Evolutionary conservation across 35 echinoderm and acorn worm species (phyloP), one percentile per base, ranked within the genome.

Genomic region (Ophioderma brevispina): DNA sequence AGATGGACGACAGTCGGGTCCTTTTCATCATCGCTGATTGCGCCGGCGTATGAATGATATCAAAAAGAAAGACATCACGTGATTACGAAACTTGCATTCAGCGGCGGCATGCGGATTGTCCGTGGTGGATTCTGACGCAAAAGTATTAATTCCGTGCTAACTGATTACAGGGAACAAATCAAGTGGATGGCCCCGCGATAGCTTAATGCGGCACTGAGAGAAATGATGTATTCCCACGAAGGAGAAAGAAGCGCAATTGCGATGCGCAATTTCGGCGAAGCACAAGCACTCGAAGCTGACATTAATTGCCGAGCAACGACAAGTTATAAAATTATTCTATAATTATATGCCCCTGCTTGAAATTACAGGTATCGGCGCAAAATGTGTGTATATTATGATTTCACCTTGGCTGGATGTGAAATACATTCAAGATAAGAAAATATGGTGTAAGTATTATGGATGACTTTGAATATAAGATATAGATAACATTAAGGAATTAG

Each of bases 171-270:
- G 8, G 33, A 76, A 76, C 75, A 76, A 34, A 76, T 34, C 4
- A 76, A 76, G 33, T 76, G 75, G 75, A 76, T 76, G 25, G 75
- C 25, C 3, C 75, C 25, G 75, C 25, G 75, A 76, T 34, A 31
- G 25, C 33, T 76, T 25, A 39, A 36, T 13, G 32, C 34, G 2
- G 33, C 33, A 1, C 77, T 79, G 32, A 35, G 5, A 25, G 77
- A 79, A 79, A 79, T 35, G 77, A 79, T 39, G 77, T 79, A 39
- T 79, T 39, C 77, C 77, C 33, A 79, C 77, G 6, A 3, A 39
- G 30, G 77, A n/a, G n/a, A n/a, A n/a, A 79, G n/a, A 25, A 79
- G 77, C 37, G 77, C 2, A 25, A 79, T n/a, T 37, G 33, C 77
- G 32, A 35, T 79, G 33, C 33, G 77, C 1, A 35, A 79, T 13